These are phyloP conservation scores for Tetraodon nigroviridis DNA, from an alignment of 2,113 vertebrate species.

Conservation along the genomic window DNA sequence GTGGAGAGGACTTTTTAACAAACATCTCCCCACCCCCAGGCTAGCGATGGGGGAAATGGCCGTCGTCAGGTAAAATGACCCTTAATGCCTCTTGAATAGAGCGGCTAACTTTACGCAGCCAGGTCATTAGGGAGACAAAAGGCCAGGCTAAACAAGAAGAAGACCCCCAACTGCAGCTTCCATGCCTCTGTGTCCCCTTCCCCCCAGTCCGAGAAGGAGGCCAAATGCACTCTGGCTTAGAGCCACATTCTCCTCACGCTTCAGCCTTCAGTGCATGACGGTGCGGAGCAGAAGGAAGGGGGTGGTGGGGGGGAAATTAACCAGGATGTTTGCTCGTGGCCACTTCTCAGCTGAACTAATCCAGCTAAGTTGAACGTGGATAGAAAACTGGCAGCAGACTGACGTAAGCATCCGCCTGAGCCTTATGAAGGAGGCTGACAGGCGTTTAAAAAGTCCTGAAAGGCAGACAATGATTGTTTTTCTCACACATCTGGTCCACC, in stretches of 20 bases:
- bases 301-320: slow-evolving; percentile 40
- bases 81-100: slow-evolving; percentile 61
- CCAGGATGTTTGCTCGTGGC: slow-evolving; percentile 47
- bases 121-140: slow-evolving; percentile 65
- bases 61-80: slow-evolving; percentile 64
- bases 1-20: background rate
- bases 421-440: slow-evolving; percentile 37
- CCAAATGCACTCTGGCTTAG: slow-evolving; percentile 24
- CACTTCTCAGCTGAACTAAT: slow-evolving; percentile 19
- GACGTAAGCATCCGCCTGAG: slow-evolving; percentile 36
- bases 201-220: slow-evolving; percentile 20
- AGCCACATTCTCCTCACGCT: slow-evolving; percentile 21
- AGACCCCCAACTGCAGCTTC: slow-evolving; percentile 34
- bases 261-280: slow-evolving; percentile 24
- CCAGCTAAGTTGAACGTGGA: slow-evolving; percentile 27
- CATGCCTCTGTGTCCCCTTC: slow-evolving; percentile 1
- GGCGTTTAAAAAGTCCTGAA: slow-evolving; percentile 8
- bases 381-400: slow-evolving; percentile 46
- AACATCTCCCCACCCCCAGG: slow-evolving; percentile 44
- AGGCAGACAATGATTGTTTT: slow-evolving; percentile 26
- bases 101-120: slow-evolving; percentile 56
- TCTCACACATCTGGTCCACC: slow-evolving; percentile 17
- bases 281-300: slow-evolving; percentile 8
- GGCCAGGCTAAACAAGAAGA: slow-evolving; percentile 48
- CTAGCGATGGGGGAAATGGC: slow-evolving; percentile 24